Evolutionary conservation across 2,888 invertebrate genomes (phyloP), one percentile per base, ranked within the genome.

Genomic region (Cryptocephalus moraei): DNA sequence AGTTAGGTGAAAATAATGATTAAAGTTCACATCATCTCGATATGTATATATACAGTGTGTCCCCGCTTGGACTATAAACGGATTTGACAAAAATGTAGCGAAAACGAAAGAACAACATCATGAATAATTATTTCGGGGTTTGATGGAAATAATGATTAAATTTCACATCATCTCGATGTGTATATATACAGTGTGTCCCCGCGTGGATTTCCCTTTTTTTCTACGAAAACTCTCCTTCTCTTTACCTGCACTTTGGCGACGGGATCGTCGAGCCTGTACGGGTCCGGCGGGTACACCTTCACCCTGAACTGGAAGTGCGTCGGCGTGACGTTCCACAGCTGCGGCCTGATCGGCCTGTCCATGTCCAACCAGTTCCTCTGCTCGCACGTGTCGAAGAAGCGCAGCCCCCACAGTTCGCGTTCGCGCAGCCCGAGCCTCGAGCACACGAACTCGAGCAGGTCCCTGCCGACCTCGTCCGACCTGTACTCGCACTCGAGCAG

Each of bases 201-300:
- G n/a, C n/a, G n/a, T n/a, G n/a, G n/a, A n/a, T n/a, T n/a, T n/a
- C n/a, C n/a, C n/a, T n/a, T n/a, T n/a, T n/a, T n/a, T n/a, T n/a
- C n/a, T n/a, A n/a, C n/a, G n/a, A 22, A 22, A 6, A 6, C 2
- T 22, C 6, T 22, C 22, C 22, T 22, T 2, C 6, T 4, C 2
- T 22, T 2, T 22, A 22, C 22, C 22, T 22, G 22, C 6, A 22
- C 2, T 22, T 22, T 22, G n/a, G 55, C 44, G 9, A 47, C 49
- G 12, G 48, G 34, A 14, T 58, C 54, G 1, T 10, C 3, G 9
- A 59, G 14, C 46, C 54, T 59, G 33, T 57, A 55, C 1, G 59
- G 59, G 36, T 59, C 53, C 8, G 53, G 53, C 12, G 58, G 57
- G 22, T 56, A 58, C 10, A 58, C 54, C 42, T 59, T 59, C 10